These are phyloP conservation scores for Microtus ochrogaster DNA, from an alignment of 2,113 vertebrate genomes.

Conservation along the genomic window DNA sequence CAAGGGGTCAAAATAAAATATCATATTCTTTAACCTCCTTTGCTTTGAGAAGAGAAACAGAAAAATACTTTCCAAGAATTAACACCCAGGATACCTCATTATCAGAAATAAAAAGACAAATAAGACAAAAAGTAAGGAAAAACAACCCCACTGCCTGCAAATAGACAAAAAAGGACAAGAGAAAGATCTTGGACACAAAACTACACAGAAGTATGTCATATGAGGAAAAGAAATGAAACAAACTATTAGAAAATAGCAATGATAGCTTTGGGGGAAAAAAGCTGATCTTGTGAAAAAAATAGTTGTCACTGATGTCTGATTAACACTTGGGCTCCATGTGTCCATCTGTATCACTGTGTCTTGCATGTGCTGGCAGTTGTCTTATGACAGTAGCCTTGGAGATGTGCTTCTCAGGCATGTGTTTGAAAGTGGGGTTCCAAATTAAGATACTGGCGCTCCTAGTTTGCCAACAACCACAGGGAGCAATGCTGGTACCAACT, in stretches of 20 bases:
- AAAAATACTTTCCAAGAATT: constrained; percentile 71
- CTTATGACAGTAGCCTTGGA: neutral
- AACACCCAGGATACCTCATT: constrained; percentile 82
- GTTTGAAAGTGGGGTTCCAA: neutral
- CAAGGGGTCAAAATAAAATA: constrained; percentile 73
- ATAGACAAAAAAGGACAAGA: constrained; percentile 61
- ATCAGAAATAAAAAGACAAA: constrained; percentile 74
- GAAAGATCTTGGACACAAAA: constrained; percentile 42
- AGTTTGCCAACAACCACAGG: neutral
- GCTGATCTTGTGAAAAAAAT: constrained; percentile 36
- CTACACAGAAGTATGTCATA: constrained; percentile 53
- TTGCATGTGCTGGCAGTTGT: neutral
- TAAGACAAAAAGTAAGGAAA: constrained; percentile 48
- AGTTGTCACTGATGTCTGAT: constrained; percentile 5
- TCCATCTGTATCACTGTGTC: neutral
- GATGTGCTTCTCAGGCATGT: constrained; percentile 6
- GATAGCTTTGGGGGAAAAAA: neutral
- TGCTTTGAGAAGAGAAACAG: constrained; percentile 63
- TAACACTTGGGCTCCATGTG: neutral
- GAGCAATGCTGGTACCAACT: neutral
- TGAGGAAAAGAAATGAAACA: constrained; percentile 60
- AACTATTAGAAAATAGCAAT: constrained; percentile 57
- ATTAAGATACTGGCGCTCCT: neutral
- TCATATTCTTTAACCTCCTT: constrained; percentile 62
- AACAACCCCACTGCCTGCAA: constrained; percentile 49